These are phyloP conservation scores for Andinoacara biseriatus DNA, from an alignment of 2,113 vertebrate species.

Conservation along the genomic window DNA sequence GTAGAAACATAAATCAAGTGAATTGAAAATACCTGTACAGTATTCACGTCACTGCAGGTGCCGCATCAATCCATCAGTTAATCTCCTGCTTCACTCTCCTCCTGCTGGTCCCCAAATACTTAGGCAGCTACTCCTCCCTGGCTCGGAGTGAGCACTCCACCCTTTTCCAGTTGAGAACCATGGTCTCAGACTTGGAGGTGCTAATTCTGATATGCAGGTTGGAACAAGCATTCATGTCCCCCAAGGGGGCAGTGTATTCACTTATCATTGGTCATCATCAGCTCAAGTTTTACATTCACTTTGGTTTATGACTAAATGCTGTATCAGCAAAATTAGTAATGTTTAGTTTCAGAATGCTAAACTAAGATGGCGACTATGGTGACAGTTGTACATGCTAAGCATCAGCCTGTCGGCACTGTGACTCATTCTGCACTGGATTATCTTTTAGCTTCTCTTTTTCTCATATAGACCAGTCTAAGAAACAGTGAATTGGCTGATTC, in stretches of 20 bases:
- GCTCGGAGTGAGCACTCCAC: not conserved
- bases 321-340: no score
- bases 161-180: not conserved
- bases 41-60: not conserved
- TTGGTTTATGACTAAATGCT: not conserved
- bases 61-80: not conserved
- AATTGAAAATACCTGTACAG: not conserved
- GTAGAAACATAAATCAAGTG: not conserved
- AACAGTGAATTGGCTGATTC: not conserved
- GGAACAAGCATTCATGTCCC: not conserved
- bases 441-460: not conserved
- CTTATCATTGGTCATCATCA: not conserved
- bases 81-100: not conserved
- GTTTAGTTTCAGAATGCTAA: not conserved
- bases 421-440: not conserved
- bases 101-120: not conserved
- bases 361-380: not conserved
- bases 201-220: not conserved
- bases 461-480: not conserved
- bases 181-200: not conserved
- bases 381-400: not conserved
- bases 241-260: not conserved
- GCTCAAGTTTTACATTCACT: not conserved
- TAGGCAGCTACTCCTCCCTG: not conserved
- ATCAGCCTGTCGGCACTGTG: not conserved